Base-by-base conservation (phyloP, 1,140 invertebrate species). In the Halesus radiatus region DNA sequence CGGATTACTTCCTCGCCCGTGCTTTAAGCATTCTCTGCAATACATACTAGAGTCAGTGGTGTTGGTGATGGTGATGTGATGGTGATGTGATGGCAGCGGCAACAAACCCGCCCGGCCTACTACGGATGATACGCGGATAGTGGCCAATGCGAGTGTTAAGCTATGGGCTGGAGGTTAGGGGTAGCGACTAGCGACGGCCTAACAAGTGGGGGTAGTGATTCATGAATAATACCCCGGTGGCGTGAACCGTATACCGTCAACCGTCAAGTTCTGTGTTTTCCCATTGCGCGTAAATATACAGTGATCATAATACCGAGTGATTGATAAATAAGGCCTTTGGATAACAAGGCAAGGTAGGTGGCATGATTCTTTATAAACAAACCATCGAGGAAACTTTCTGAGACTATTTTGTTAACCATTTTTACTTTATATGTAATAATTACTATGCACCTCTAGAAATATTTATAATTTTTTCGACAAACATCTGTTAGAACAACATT, bases 311-410 rank as follows among this genome's bases (percentile, higher is more conserved):
- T 6, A 60, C n/a, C 15, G 3, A 76, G 74, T 76, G 74, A 26
- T 54, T 73, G 10, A 8, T 56, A 54, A 45, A 32, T 23, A 50
- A 50, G 29, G 53, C 53, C 66, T 70, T 70, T 29, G 70, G 70
- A 74, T 74, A 29, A n/a, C 15, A 23, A 77, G 75, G 58, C 45
- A 66, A 77, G 75, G 75, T 77, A 77, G 75, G 75, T 77, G 58
- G 75, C 75, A 77, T 77, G 75, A 26, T 66, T 74, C 16, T 37
- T 54, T 73, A 45, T 13, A 45, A n/a, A 32, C 1, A 45, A 45
- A 45, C 37, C 37, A 45, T 45, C 37, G 37, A 45, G 37, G 37
- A 45, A 45, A 45, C 37, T 10, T 45, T 45, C 37, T 10, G 37
- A 45, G 37, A 45, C 37, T 45, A 10, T 45, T 45, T 45, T 45